A percentile compares a stretch with the other conserved stretches of the same genome.
Evolutionary conservation across 2,797 vertebrate species (phyloP).

Genomic region (Chrysocyon brachyurus): DNA sequence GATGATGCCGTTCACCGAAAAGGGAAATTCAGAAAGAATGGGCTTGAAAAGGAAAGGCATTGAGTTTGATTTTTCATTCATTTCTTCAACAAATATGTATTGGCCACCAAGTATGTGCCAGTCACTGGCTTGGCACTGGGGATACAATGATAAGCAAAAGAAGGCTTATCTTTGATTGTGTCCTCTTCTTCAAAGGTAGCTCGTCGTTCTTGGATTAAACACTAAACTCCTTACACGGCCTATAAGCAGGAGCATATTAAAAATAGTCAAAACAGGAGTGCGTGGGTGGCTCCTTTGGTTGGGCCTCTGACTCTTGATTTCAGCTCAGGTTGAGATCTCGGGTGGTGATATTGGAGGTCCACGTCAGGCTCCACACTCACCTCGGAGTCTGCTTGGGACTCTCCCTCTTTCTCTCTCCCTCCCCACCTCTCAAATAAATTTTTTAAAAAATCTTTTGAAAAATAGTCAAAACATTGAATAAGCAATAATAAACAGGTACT

Average conservation of each 20-base stretch:
- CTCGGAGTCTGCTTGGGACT: background rate
- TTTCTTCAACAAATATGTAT: background rate
- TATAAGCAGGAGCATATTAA: background rate
- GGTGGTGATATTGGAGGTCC: background rate
- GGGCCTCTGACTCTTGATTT: background rate
- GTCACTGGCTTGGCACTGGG: background rate
- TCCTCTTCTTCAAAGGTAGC: conserved; percentile 7
- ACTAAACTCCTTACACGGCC: background rate
- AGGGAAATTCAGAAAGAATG: background rate
- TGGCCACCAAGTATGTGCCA: background rate
- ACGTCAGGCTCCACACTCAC: background rate
- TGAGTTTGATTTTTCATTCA: conserved; percentile 29
- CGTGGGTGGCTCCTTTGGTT: background rate
- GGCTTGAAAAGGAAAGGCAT: background rate
- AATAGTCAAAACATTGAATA: background rate
- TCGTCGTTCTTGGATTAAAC: background rate
- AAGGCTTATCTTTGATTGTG: background rate
- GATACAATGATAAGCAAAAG: background rate
- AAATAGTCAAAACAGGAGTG: background rate
- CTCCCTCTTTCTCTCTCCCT: background rate
- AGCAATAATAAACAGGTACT: background rate
- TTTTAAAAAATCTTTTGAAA: background rate
- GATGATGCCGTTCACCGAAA: background rate
- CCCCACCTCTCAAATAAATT: background rate
- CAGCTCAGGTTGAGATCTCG: background rate